Base-by-base conservation (phyloP, 2,888 invertebrate species). In the Sepioteuthis lessoniana region DNA sequence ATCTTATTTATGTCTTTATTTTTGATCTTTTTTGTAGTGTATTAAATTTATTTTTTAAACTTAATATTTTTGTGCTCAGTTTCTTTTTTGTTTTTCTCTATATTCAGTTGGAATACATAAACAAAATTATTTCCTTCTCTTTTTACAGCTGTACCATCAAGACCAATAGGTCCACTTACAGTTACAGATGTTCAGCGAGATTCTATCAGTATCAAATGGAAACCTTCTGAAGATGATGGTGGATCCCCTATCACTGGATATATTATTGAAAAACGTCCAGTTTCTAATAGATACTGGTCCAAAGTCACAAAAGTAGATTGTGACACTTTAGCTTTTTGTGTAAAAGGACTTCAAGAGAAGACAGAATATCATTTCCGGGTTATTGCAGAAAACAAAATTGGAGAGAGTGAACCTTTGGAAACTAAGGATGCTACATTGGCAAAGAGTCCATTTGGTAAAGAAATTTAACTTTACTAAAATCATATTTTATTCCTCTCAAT, bases 301-400 rank as follows among this genome's bases (percentile, higher is more conserved):
- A 94, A 94, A 3, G 94, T 96, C 47, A 95, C 95, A 93, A 94
- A 94, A 76, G 94, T 95, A 25, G 93, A 90, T 31, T 94, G 95
- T 46, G 94, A 95, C 94, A 95, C 95, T 94, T 95, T 95, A 93
- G 94, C 95, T 35, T 95, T 94, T 94, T 94, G 95, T 35, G 95
- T 95, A 91, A 95, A 46, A 94, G 96, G 95, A 95, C 95, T 97
- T 47, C 94, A 95, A 47, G 96, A 96, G 94, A 96, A 96, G 90
- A 95, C 96, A 55, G 95, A 96, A 76, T 99, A 99, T 97, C 98
- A 98, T 97, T 99, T 99, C 97, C 98, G 99, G 94, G 98, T 99
- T 25, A 98, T 98, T 0, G 98, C 99, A 0, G 98, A 98, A 94
- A 99, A 99, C 97, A 98, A 98, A 95, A 98, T 98, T 96, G 99